Evolutionary conservation across 2,113 vertebrate genomes (phyloP).

Genomic region (Mormyrus iriodes): DNA sequence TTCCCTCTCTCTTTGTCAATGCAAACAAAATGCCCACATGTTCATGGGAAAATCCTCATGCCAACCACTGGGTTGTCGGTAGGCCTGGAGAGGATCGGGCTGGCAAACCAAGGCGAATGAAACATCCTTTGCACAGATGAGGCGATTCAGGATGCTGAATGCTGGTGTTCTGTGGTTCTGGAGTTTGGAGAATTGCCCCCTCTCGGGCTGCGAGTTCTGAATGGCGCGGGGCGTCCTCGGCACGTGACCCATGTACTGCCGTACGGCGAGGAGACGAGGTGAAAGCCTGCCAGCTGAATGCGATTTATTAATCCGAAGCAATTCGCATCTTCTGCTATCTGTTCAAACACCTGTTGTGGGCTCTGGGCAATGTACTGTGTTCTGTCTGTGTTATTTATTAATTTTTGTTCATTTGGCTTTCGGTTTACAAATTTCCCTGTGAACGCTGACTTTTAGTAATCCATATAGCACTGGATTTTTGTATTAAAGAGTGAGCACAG

Average conservation of each 20-base stretch:
- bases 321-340: neutral
- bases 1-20: neutral
- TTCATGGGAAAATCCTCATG: neutral
- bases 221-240: neutral
- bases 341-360: neutral
- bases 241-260: neutral
- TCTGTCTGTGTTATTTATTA: neutral
- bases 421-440: neutral
- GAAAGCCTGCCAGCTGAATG: neutral
- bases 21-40: neutral
- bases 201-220: neutral
- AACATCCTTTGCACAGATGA: neutral
- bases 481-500: neutral
- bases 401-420: neutral
- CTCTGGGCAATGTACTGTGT: slow-evolving; percentile 13
- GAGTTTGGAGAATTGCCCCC: neutral
- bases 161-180: neutral
- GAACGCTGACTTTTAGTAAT: neutral
- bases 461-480: neutral
- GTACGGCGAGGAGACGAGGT: neutral
- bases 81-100: neutral
- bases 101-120: neutral
- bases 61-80: neutral
- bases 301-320: neutral
- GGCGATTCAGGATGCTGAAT: neutral